Conservation (phyloP, 1,140 invertebrate species). For the Rhynchophorus ferrugineus region DNA sequence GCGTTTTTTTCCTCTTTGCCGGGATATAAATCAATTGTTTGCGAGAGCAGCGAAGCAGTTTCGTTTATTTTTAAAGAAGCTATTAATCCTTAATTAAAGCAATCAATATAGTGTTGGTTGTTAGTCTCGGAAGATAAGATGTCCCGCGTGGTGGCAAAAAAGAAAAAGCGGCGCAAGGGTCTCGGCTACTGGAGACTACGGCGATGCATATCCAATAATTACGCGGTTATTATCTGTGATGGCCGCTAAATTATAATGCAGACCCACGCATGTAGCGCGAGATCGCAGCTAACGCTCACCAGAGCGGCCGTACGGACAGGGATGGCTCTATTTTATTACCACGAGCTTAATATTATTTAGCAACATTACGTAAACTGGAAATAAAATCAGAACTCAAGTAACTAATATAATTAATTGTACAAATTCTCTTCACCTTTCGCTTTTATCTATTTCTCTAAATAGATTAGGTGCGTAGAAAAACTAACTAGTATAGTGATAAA, state of each 20-base stretch:
- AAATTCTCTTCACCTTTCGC: too few species aligned
- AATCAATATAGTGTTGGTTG: conserved; percentile 25
- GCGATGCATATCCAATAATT: conserved; percentile 33
- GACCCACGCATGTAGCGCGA: conserved; percentile 26
- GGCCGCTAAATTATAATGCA: conserved; percentile 33
- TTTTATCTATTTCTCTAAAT: too few species aligned
- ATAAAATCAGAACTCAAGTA: too few species aligned
- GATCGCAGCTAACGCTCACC: conserved; percentile 11
- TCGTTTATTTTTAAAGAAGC: conserved; percentile 21
- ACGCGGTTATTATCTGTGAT: conserved; percentile 33
- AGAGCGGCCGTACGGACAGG: conserved; percentile 22
- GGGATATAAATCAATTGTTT: too few species aligned
- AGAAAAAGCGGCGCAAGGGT: conserved; percentile 12
- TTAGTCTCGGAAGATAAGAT: conserved; percentile 20
- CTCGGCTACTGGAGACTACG: conserved; percentile 23
- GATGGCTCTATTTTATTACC: conserved; percentile 4
- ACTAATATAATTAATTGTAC: too few species aligned
- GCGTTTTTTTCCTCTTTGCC: too few species aligned
- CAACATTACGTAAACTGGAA: too few species aligned
- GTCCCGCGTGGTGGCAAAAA: conserved; percentile 15
- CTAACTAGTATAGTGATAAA: too few species aligned
- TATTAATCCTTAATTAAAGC: conserved; percentile 25
- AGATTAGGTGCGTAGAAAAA: too few species aligned
- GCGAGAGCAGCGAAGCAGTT: too few species aligned
- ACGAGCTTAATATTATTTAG: too few species aligned